Base-by-base conservation (phyloP, 2,888 invertebrate species). In the Terebella lapidaria region DNA sequence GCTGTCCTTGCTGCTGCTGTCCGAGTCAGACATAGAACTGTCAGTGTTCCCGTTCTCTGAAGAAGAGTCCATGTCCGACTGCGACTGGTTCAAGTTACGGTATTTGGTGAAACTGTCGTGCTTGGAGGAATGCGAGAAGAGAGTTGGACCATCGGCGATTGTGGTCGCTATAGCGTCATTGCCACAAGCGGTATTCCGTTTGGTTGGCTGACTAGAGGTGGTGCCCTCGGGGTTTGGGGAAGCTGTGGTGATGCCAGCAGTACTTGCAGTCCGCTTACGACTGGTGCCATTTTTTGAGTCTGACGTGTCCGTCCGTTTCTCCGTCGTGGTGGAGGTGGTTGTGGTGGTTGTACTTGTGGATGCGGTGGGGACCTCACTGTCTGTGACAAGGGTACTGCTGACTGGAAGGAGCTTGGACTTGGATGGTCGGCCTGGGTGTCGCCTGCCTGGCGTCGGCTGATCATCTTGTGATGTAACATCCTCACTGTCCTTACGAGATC, bases 91-190 rank as follows among this genome's bases (percentile, higher is more conserved):
- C 2, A 72, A 71, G 45, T 67, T 67, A 27, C 84, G 71, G 65
- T 84, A 84, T 29, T 80, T 77, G 66, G 81, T 79, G 69, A 84
- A 84, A 63, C 83, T 84, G 59, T 83, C 83, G 15, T 22, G 28
- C 24, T 30, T 29, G 27, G 47, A 22, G 27, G 47, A 22, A 55
- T 47, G 47, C 26, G 29, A 2, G 56, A 58, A 20, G 26, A 15
- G n/a, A 20, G 29, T 24, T 20, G 42, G 42, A 15, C 42, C 42
- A 35, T 35, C 42, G n/a, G 42, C 42, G 10, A 35, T 35, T 35
- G 42, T 35, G 10, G 42, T 35, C 10, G 42, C 10, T 15, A 35
- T 35, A 10, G 10, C 10, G 10, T 35, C 42, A 35, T n/a, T 35
- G n/a, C 10, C 42, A 15, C n/a, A n/a, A 15, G 42, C 10, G n/a